Conservation (phyloP, 2,113 vertebrate genomes). For the Platysteira castanea region DNA sequence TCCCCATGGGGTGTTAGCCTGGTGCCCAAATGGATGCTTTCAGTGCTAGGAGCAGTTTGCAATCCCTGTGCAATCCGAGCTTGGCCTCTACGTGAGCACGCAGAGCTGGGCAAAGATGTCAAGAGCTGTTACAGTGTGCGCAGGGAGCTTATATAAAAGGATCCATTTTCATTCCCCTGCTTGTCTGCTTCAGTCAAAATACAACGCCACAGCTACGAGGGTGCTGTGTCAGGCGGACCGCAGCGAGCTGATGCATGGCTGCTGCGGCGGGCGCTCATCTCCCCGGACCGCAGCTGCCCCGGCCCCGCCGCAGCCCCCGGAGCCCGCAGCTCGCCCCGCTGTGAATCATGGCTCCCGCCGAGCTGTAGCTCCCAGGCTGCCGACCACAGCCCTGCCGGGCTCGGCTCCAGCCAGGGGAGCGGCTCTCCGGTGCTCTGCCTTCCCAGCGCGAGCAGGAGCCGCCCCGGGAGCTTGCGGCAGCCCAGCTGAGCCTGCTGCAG, state of each 20-base stretch:
- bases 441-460: background rate
- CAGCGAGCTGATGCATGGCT: background rate
- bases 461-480: fast-evolving
- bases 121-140: background rate
- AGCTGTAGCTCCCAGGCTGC: background rate
- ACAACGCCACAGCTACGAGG: background rate
- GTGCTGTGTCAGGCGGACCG: background rate
- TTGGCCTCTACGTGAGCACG: fast-evolving
- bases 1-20: background rate
- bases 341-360: background rate
- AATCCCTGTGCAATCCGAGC: background rate
- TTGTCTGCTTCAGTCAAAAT: slow-evolving; percentile 43
- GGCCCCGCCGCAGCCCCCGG: background rate
- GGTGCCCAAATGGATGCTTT: fast-evolving
- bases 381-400: background rate
- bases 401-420: fast-evolving
- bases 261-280: background rate
- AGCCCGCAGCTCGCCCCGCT: background rate
- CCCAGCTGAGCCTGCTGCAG: background rate
- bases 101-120: background rate
- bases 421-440: background rate
- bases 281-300: background rate
- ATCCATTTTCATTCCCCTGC: slow-evolving; percentile 39
- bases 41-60: background rate
- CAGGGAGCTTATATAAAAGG: background rate